phyloP scores from a whole-genome alignment of 2,113 vertebrate genomes.

The Chamaea fasciata region DNA sequence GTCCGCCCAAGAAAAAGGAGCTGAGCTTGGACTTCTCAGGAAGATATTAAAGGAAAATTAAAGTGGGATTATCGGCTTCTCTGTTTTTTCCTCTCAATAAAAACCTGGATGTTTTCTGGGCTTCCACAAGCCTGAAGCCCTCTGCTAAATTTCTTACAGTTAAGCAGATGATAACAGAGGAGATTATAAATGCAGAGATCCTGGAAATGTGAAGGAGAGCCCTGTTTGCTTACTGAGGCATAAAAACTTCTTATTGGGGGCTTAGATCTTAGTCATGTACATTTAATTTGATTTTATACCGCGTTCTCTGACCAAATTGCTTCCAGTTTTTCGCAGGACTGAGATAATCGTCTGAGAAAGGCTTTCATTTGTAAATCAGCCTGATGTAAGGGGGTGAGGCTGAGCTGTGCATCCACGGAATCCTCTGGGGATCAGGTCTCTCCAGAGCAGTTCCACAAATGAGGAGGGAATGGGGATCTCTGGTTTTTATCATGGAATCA shows the following conservation, averaged over 20 bases:
- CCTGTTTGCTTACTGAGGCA: neutral
- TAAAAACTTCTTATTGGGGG: neutral
- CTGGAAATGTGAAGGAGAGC: neutral
- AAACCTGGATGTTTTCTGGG: neutral
- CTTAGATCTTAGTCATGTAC: neutral
- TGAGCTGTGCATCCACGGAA: neutral
- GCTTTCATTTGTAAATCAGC: neutral
- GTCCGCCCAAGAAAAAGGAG: neutral
- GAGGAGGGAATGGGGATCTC: neutral
- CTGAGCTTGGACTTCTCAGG: neutral
- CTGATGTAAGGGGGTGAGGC: rapidly evolving
- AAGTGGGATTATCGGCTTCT: neutral
- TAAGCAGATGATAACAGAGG: neutral
- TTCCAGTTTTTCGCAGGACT: neutral
- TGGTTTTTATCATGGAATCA: neutral
- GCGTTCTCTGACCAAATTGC: neutral
- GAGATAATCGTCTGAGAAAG: too few species aligned
- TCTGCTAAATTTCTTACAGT: neutral
- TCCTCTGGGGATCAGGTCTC: neutral
- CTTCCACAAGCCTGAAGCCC: neutral
- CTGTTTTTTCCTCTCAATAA: neutral
- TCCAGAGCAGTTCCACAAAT: neutral
- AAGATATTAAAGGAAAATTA: neutral
- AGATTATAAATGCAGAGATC: neutral
- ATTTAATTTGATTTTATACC: neutral